A percentile compares a stretch with the other conserved stretches of the same genome.
Conservation (phyloP, 2,888 invertebrate genomes). For the Trichopria drosophilae region DNA sequence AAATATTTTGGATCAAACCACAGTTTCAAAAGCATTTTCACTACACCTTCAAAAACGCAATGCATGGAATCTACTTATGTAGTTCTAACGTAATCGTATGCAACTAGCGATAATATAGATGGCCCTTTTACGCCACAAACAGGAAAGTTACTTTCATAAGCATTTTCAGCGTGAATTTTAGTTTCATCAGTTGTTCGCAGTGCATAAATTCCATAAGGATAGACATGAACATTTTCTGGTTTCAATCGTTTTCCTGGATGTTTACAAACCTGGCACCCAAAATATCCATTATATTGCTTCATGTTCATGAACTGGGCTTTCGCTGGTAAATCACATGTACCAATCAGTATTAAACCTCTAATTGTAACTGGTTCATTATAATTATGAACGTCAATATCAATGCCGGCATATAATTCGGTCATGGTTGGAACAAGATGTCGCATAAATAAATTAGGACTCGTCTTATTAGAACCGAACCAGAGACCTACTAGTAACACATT, state of each 20-base stretch:
- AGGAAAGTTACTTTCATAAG: conserved; percentile 2
- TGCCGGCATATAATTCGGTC: not conserved
- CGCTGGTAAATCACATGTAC: conserved; percentile 22
- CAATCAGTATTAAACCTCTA: conserved; percentile 11
- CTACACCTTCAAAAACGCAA: conserved; percentile 23
- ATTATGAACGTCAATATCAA: not conserved
- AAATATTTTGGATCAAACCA: conserved; percentile 18
- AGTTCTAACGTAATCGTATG: conserved; percentile 12
- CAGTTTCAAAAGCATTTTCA: conserved; percentile 9
- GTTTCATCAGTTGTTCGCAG: conserved; percentile 21
- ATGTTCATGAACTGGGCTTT: conserved; percentile 27
- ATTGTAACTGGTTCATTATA: conserved; percentile 1
- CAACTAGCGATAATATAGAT: conserved; percentile 21
- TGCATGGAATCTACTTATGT: conserved; percentile 26
- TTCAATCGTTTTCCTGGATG: conserved; percentile 7
- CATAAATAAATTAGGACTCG: conserved; percentile 13
- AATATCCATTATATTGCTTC: conserved; percentile 26
- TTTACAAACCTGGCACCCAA: conserved; percentile 28
- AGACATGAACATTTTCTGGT: conserved; percentile 9
- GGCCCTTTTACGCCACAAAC: conserved; percentile 27
- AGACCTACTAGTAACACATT: conserved; percentile 25
- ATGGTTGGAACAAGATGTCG: not conserved
- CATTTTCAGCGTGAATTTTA: conserved; percentile 15
- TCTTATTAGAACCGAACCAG: too few relatives aligned
- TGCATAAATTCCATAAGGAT: conserved; percentile 17